These are phyloP conservation scores for Helicoverpa assulta DNA, from an alignment of 2,888 invertebrate genomes.

Conservation along the genomic window DNA sequence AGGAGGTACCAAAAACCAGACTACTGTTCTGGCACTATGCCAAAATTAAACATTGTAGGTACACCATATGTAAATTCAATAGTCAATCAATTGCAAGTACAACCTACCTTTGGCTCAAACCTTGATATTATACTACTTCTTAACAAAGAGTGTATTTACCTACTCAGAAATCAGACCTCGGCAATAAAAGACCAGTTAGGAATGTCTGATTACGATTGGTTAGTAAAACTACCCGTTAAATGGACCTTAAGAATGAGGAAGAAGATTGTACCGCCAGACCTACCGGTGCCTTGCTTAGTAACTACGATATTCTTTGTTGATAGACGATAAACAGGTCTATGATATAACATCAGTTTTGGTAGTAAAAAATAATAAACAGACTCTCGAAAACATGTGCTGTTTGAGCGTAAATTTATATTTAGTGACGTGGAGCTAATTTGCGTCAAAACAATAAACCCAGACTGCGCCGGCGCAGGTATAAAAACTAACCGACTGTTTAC, in stretches of 20 bases:
- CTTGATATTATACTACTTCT: neutral
- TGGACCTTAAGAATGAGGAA: neutral
- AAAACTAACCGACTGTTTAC: conserved; percentile 64
- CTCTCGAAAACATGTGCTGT: conserved; percentile 4
- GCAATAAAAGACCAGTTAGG: neutral
- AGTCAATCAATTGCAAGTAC: neutral
- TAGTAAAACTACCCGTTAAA: neutral
- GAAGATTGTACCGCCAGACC: neutral
- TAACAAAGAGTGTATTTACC: neutral
- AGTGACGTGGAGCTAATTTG: conserved; percentile 52
- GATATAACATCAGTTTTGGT: neutral
- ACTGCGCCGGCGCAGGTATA: conserved; percentile 46
- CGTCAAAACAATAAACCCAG: conserved; percentile 64
- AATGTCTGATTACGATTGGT: neutral
- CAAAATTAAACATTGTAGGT: no score
- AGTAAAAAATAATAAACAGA: conserved; percentile 31
- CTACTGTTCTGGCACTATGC: no score
- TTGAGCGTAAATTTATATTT: conserved; percentile 26
- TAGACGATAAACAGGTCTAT: neutral
- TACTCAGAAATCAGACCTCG: neutral
- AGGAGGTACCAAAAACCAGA: no score
- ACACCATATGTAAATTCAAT: no score
- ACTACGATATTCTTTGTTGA: neutral
- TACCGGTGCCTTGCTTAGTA: neutral
- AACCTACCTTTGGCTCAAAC: neutral